Evolutionary conservation across 1,140 invertebrate genomes (phyloP), one percentile per base, ranked within the genome.

Genomic region (Euura lappo): DNA sequence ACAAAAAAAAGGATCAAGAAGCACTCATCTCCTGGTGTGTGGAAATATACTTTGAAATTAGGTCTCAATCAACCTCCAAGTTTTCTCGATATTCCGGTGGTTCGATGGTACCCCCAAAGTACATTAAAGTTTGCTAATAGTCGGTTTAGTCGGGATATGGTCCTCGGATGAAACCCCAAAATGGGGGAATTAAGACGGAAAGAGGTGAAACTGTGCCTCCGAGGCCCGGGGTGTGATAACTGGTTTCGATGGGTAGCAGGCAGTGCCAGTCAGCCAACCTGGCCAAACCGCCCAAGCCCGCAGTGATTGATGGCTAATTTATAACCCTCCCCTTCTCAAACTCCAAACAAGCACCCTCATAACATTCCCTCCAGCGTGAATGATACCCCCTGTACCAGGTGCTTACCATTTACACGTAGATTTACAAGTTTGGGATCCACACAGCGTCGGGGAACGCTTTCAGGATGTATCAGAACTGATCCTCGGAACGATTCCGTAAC

Each of bases 341-440:
- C 51, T 60, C 3, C 51, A 8, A 60, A 60, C 51, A 11, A 60
- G 51, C 51, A 60, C 51, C 51, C 51, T 60, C 51, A 6, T 60
- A 60, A 60, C 51, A 60, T 60, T 60, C 51, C 51, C 51, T 60
- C 4, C 51, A 60, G 13, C 51, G 51, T 60, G 51, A 60, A 60
- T 60, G 51, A 60, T 60, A 60, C 51, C 51, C 51, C 51, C 51
- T 60, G 51, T 60, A 60, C 51, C 51, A 60, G 51, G 51, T 60
- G 51, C 51, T 60, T 60, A 60, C 51, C 51, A 60, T 60, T 60
- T 60, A 60, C 51, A 60, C 51, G 51, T 60, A 60, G 10, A 60
- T n/a, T 60, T 60, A 60, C 51, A 60, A 60, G 8, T n/a, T n/a
- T 6, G 3, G 51, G 51, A 5, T 60, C 3, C 51, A 60, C 51